A percentile compares a stretch with the other conserved stretches of the same genome.
phyloP scores from a whole-genome alignment of 1,140 invertebrate genomes.

The Sycophaga agraensis region DNA sequence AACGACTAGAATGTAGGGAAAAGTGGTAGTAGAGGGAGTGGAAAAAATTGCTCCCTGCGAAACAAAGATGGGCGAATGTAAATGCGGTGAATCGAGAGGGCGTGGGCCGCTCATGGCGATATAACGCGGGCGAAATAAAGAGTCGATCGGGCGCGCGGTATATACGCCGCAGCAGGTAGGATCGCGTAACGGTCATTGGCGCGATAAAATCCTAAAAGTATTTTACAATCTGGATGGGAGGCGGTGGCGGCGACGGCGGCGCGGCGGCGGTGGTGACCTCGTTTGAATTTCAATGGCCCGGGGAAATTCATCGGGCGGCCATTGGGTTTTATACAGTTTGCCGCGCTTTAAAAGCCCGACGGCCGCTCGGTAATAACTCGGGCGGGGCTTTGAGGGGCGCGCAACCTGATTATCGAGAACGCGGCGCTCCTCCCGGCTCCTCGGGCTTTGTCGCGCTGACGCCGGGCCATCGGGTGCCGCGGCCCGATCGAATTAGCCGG shows the following conservation, averaged over 20 bases:
- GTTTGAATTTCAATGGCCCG: slow-evolving; percentile 30
- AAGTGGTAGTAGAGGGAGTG: too few species aligned
- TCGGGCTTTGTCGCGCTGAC: neutral
- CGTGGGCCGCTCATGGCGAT: too few species aligned
- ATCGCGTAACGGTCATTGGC: neutral
- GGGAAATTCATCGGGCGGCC: slow-evolving; percentile 18
- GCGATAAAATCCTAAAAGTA: slow-evolving; percentile 25
- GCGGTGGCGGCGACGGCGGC: neutral
- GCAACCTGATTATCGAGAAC: slow-evolving; percentile 10
- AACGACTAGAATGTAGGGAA: too few species aligned
- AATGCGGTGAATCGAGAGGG: too few species aligned
- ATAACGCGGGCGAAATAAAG: too few species aligned
- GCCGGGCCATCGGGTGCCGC: slow-evolving; percentile 8
- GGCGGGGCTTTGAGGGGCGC: neutral
- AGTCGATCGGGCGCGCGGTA: too few species aligned
- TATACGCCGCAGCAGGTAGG: neutral
- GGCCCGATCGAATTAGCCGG: slow-evolving; percentile 4
- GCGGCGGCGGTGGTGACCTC: neutral
- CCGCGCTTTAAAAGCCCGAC: slow-evolving; percentile 20
- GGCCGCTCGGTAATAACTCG: slow-evolving; percentile 7
- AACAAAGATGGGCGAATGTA: too few species aligned
- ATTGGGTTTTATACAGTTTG: slow-evolving; percentile 19
- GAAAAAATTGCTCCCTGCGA: too few species aligned
- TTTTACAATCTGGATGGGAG: slow-evolving; percentile 16
- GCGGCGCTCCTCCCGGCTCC: too few species aligned